Base-by-base conservation (phyloP, 2,113 vertebrate species). In the Channa argus region DNA sequence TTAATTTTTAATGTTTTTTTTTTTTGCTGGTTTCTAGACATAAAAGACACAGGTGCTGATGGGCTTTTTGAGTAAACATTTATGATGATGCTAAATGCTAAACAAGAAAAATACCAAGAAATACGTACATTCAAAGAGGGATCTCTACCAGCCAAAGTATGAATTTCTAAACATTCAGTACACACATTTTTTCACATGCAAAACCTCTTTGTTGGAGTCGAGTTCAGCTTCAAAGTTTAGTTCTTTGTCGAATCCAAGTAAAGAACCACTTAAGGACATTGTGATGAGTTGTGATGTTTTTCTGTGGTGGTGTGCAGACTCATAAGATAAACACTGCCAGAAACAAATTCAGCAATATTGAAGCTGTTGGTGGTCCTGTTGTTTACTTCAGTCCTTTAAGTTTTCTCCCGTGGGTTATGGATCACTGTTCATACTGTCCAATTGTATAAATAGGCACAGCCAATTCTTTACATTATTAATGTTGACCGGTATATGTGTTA, bases 341-440 rank as follows among this genome's bases (percentile, higher is more conserved):
- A 76, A 84, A 88, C 71, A 80, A 71, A 77, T 77, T 59, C 44
- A 71, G 65, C 55, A 46, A 12, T 74, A 71, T 68, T 59, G 80
- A 84, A 81, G 61, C 80, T 77, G 77, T 83, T 87, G 84, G 88
- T 91, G 92, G 91, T 91, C 86, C 54, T 13, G n/a, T 55, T 86
- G 77, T 90, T 86, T 88, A 82, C 68, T 76, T 66, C 11, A 50
- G 7, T 71, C 43, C 56, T 52, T 64, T 49, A 68, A 33, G 55
- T 53, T 80, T 75, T 73, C 60, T 74, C 56, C 51, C 58, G 60
- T 39, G 11, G 65, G 49, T 72, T 67, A 47, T 14, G 34, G 55
- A 86, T 82, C 69, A n/a, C 65, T 11, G 61, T 68, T 61, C 49
- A 47, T 55, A 59, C 47, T 38, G 51, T 37, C 56, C 34, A 60